Base-by-base conservation (phyloP, 2,888 invertebrate genomes). In the Yponomeuta evonymella region DNA sequence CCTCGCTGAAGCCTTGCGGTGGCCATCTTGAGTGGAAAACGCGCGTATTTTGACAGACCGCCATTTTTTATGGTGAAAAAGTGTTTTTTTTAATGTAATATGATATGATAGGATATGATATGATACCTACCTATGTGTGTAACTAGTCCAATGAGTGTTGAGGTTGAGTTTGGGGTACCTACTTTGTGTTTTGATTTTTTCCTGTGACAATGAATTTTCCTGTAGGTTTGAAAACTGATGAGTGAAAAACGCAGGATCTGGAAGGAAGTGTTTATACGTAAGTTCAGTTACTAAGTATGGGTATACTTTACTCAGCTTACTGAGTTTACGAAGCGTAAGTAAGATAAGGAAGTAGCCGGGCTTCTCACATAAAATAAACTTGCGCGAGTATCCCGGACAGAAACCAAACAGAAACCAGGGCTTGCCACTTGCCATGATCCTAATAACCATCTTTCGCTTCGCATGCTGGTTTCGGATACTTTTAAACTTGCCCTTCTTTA, bases 241-340 rank as follows among this genome's bases (percentile, higher is more conserved):
- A 81, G 83, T 79, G 83, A 79, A 81, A 75, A 71, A 72, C 75
- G 71, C 73, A 74, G 75, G 48, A 71, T 75, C 71, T 76, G 73
- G 72, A 74, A 78, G 70, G 78, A 77, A 73, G 75, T 79, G 71
- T 72, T 78, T 72, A 67, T n/a, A 67, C 67, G 67, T 67, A 23
- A 67, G 67, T 67, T 43, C 3, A 43, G 43, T 43, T 8, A 43
- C 43, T 43, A 43, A 8, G 9, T 43, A 43, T 8, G 43, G 43
- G 43, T 43, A 43, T 43, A 43, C 43, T 2, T 36, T 5, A 36
- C 4, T 36, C 36, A 36, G 5, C 36, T 43, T 43, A 43, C 43
- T 5, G 43, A 43, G 43, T 43, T 43, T 8, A 36, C 36, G 36
- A 36, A 36, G 36, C 2, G 36, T 36, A 36, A 36, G 36, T 36